phyloP scores from a whole-genome alignment of 2,113 vertebrate species.

The Vimba vimba region DNA sequence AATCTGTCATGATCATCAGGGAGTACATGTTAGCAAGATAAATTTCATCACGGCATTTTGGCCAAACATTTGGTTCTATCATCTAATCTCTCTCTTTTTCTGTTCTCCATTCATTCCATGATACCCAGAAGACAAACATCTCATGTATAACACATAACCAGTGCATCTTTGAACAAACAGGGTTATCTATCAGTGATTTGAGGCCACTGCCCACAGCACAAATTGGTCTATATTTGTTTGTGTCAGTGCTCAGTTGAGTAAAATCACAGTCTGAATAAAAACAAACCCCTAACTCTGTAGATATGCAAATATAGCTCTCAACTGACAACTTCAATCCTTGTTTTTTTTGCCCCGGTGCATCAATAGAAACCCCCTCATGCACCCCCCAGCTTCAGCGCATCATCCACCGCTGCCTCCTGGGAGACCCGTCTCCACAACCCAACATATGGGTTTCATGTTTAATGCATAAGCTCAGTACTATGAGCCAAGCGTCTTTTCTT shows the following conservation, averaged over 20 bases:
- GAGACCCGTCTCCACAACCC: slow-evolving; percentile 72
- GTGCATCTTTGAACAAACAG: neutral
- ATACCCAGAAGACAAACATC: neutral
- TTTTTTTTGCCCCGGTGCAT: slow-evolving; percentile 43
- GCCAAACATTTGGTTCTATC: neutral
- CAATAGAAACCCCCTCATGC: slow-evolving; percentile 47
- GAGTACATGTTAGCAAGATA: neutral
- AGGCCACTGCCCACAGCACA: neutral
- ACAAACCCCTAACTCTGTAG: slow-evolving; percentile 32
- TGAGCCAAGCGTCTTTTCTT: slow-evolving; percentile 58
- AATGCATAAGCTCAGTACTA: slow-evolving; percentile 75
- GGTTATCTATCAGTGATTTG: slow-evolving; percentile 12
- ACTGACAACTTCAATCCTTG: slow-evolving; percentile 43
- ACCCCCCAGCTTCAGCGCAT: slow-evolving; percentile 54
- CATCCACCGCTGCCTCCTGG: slow-evolving; percentile 60
- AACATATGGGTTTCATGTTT: slow-evolving; percentile 84
- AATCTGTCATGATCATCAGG: neutral
- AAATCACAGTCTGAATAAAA: slow-evolving; percentile 26
- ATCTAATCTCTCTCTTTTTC: neutral
- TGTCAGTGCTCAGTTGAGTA: neutral
- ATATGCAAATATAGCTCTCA: slow-evolving; percentile 30
- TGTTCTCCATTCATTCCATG: neutral
- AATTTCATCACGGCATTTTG: slow-evolving; percentile 5
- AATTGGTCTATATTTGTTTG: neutral
- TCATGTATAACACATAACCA: slow-evolving; percentile 13